Percentiles rank a stretch among this genome's conserved stretches.
phyloP scores from a whole-genome alignment of 1,140 invertebrate genomes.

The Drosophila serrata region DNA sequence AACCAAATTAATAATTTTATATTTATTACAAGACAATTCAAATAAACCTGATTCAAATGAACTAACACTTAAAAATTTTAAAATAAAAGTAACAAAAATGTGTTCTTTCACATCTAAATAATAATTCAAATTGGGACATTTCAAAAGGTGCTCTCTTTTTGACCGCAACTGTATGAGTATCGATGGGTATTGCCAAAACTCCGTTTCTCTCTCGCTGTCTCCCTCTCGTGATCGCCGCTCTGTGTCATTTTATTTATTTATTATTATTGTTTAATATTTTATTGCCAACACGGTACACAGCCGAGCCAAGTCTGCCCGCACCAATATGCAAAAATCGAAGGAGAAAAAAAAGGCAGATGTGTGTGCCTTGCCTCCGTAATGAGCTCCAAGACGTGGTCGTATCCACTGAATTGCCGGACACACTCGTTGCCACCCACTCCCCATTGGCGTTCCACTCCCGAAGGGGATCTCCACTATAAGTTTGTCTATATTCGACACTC shows the following conservation, averaged over 20 bases:
- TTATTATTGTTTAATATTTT: slow-evolving; percentile 69
- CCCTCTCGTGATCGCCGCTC: slow-evolving; percentile 15
- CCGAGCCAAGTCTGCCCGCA: slow-evolving; percentile 44
- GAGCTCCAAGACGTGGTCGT: slow-evolving; percentile 52
- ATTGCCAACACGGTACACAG: slow-evolving; percentile 50
- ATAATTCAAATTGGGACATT: not conserved
- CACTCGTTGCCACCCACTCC: slow-evolving; percentile 40
- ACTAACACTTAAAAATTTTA: no score
- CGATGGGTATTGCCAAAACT: slow-evolving; percentile 38
- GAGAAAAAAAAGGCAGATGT: slow-evolving; percentile 60
- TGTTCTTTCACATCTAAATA: no score
- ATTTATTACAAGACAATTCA: no score
- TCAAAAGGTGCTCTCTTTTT: not conserved
- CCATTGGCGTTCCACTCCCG: slow-evolving; percentile 6
- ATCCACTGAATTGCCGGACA: slow-evolving; percentile 54
- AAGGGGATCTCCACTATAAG: slow-evolving; percentile 49
- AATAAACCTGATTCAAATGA: no score
- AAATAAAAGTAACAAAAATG: no score
- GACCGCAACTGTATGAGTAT: slow-evolving; percentile 28
- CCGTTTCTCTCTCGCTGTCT: not conserved
- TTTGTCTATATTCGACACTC: slow-evolving; percentile 60
- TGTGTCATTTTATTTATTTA: slow-evolving; percentile 64
- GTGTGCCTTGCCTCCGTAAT: slow-evolving; percentile 75
- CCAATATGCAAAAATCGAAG: slow-evolving; percentile 68
- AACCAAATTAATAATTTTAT: no score